A percentile compares a stretch with the other conserved stretches of the same genome.
Evolutionary conservation across 2,797 vertebrate genomes (phyloP).

Genomic region (Lagocephalus sceleratus): DNA sequence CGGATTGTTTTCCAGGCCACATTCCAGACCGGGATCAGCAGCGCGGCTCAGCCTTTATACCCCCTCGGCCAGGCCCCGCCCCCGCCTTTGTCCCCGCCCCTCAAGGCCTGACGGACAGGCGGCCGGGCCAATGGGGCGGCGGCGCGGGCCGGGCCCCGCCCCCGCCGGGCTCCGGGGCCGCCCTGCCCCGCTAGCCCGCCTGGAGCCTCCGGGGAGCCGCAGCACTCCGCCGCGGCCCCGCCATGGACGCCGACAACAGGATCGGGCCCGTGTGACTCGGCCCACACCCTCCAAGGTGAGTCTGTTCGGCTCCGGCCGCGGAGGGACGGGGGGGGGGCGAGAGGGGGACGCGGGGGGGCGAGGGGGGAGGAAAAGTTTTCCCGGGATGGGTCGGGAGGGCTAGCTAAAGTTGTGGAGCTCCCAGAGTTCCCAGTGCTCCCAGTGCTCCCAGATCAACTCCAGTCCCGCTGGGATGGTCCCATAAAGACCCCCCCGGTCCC

Average conservation of each 20-base stretch:
- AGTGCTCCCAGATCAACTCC: too few species aligned
- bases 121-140: constrained; percentile 47
- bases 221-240: constrained; percentile 28
- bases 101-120: constrained; percentile 38
- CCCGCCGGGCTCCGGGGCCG: constrained; percentile 35
- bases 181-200: constrained; percentile 29
- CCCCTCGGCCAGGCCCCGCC: constrained; percentile 49
- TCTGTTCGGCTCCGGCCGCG: constrained; percentile 2
- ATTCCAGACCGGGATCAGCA: constrained; percentile 36
- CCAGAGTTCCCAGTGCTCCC: too few species aligned
- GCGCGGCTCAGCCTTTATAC: constrained; percentile 36
- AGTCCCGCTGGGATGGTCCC: too few species aligned
- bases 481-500: too few species aligned
- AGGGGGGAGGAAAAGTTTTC: constrained; percentile 43
- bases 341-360: background rate
- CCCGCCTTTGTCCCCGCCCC: too few species aligned
- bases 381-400: constrained; percentile 2
- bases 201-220: constrained; percentile 40
- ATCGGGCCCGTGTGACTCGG: constrained; percentile 62
- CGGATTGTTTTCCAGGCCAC: constrained; percentile 28
- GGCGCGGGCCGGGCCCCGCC: background rate
- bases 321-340: constrained; percentile 2
- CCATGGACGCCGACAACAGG: constrained; percentile 70
- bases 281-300: constrained; percentile 61
- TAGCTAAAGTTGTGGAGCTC: too few species aligned